Percentiles rank a stretch among this genome's conserved stretches.
phyloP scores from a whole-genome alignment of 2,888 invertebrate genomes.

The Drosophila stalkeri region DNA sequence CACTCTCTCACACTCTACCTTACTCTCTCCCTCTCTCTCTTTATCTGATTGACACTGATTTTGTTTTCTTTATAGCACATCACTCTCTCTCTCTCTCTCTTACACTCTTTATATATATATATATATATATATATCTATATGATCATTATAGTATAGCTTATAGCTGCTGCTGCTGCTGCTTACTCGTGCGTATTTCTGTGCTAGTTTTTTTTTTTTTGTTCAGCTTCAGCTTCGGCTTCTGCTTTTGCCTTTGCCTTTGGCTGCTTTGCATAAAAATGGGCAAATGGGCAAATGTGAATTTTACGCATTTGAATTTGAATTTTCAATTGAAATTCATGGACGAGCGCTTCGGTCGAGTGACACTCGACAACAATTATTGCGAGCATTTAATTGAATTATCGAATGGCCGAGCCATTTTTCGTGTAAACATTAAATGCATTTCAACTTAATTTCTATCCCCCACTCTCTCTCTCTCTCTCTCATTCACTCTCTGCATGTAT shows the following conservation, averaged over 20 bases:
- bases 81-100: slow-evolving; percentile 22
- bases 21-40: background rate
- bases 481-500: background rate
- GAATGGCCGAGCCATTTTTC: slow-evolving; percentile 38
- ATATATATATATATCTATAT: slow-evolving; percentile 7
- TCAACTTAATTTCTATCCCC: slow-evolving; percentile 8
- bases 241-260: slow-evolving; percentile 1
- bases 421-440: slow-evolving; percentile 29
- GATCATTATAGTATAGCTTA: slow-evolving; percentile 45
- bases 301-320: slow-evolving; percentile 42
- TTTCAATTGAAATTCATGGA: slow-evolving; percentile 50
- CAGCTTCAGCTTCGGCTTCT: too few relatives aligned
- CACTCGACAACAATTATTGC: slow-evolving; percentile 31
- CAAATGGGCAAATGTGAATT: slow-evolving; percentile 10
- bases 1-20: slow-evolving; percentile 14
- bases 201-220: slow-evolving; percentile 26
- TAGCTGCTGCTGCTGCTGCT: slow-evolving; percentile 38
- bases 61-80: slow-evolving; percentile 12
- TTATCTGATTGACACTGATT: slow-evolving; percentile 62
- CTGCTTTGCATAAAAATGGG: slow-evolving; percentile 51
- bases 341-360: slow-evolving; percentile 9
- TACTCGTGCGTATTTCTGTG: slow-evolving; percentile 54
- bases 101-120: background rate
- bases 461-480: background rate
- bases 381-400: slow-evolving; percentile 43